Conservation (phyloP, 1,140 invertebrate species). For the Drosophila serrata region DNA sequence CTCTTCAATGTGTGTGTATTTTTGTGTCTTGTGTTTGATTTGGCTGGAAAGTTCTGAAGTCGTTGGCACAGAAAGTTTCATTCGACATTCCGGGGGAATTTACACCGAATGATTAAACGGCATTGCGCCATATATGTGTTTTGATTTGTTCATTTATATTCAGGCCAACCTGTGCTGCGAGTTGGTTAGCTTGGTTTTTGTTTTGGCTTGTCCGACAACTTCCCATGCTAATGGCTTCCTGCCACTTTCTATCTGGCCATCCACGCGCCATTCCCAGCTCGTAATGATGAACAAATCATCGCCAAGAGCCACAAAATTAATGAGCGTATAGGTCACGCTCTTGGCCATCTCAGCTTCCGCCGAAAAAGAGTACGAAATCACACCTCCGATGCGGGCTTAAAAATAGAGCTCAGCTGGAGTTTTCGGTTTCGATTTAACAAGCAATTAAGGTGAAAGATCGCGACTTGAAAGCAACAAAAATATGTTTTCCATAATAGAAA, state of each 20-base stretch:
- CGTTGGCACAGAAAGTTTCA: conserved; percentile 56
- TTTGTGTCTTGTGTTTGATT: conserved; percentile 16
- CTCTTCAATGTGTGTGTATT: conserved; percentile 1
- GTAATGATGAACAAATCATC: conserved; percentile 62
- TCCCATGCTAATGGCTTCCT: conserved; percentile 60
- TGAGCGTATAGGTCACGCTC: conserved; percentile 71
- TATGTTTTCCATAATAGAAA: not conserved
- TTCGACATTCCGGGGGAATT: conserved; percentile 46
- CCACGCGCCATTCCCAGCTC: conserved; percentile 46
- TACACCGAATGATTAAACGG: conserved; percentile 43
- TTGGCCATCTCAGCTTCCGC: conserved; percentile 63
- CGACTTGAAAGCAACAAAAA: not conserved
- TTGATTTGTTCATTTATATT: conserved; percentile 73
- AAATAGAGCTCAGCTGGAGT: conserved; percentile 50
- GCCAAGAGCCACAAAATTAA: conserved; percentile 49
- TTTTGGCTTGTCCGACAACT: conserved; percentile 48
- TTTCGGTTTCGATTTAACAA: conserved; percentile 51
- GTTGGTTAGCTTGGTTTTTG: conserved; percentile 8
- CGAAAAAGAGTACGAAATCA: conserved; percentile 46
- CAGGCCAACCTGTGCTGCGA: conserved; percentile 41
- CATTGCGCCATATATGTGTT: conserved; percentile 60
- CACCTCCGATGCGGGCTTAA: conserved; percentile 59
- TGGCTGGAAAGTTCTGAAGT: conserved; percentile 59
- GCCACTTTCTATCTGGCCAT: conserved; percentile 53
- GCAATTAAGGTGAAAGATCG: conserved; percentile 48